A percentile compares a stretch with the other conserved stretches of the same genome.
Evolutionary conservation across 1,140 invertebrate species (phyloP).

Genomic region (Globodera rostochiensis): DNA sequence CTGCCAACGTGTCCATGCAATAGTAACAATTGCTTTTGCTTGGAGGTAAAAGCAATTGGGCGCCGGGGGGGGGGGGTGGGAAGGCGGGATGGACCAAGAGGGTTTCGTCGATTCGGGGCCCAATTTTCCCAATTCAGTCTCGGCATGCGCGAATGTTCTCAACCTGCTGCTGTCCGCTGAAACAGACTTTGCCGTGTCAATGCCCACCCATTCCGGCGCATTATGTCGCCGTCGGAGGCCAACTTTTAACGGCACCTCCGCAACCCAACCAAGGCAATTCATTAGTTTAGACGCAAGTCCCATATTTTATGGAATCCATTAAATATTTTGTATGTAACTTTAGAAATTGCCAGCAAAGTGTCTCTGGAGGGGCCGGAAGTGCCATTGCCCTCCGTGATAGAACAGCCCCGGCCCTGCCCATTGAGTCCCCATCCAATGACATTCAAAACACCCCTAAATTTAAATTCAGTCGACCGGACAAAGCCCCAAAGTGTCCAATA

Average conservation of each 20-base stretch:
- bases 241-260: background rate
- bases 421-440: conserved; percentile 39
- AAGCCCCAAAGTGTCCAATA: conserved; percentile 43
- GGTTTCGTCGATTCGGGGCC: conserved; percentile 16
- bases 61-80: too few species aligned
- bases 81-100: background rate
- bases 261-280: background rate
- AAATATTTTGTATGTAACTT: too few species aligned
- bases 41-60: background rate
- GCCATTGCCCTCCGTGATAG: conserved; percentile 48
- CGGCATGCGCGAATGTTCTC: conserved; percentile 43
- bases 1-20: background rate
- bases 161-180: conserved; percentile 48
- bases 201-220: conserved; percentile 27
- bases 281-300: conserved; percentile 45
- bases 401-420: conserved; percentile 62
- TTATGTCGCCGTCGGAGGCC: background rate
- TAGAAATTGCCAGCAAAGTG: too few species aligned
- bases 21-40: background rate
- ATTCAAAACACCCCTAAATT: background rate
- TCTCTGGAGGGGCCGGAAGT: conserved; percentile 45
- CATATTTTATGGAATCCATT: background rate
- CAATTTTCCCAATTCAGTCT: conserved; percentile 31
- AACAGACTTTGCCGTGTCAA: conserved; percentile 48
- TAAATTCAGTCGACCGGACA: conserved; percentile 28